phyloP scores from a whole-genome alignment of 2,113 vertebrate species.

The Uria lomvia region DNA sequence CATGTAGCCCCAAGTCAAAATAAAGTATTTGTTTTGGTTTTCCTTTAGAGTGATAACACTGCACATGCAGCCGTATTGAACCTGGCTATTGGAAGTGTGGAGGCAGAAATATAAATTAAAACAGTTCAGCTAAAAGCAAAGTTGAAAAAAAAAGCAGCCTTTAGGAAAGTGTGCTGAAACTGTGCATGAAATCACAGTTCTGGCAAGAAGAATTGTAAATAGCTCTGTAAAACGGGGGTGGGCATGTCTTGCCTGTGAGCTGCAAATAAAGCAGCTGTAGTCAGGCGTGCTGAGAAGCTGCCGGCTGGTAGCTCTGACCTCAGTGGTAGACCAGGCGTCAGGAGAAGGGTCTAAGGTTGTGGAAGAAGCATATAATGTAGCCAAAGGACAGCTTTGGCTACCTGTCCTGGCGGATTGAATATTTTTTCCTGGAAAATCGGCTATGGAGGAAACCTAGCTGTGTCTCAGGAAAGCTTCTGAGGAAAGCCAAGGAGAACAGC shows the following conservation, averaged over 20 bases:
- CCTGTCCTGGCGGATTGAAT: neutral
- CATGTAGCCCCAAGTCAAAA: neutral
- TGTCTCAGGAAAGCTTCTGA: rapidly evolving
- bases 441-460: neutral
- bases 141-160: neutral
- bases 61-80: neutral
- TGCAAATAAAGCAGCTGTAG: neutral
- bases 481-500: neutral
- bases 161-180: neutral
- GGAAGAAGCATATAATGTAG: neutral
- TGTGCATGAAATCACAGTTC: neutral
- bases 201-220: neutral
- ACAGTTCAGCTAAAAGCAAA: neutral
- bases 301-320: neutral
- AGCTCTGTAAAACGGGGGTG: neutral
- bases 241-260: neutral
- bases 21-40: neutral
- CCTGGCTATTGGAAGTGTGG: neutral
- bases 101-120: neutral
- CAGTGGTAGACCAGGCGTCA: neutral
- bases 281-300: neutral
- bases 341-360: neutral
- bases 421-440: neutral
- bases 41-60: neutral
- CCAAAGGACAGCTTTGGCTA: neutral